phyloP scores from a whole-genome alignment of 1,140 invertebrate species.

The Atopsyche davidsoni region DNA sequence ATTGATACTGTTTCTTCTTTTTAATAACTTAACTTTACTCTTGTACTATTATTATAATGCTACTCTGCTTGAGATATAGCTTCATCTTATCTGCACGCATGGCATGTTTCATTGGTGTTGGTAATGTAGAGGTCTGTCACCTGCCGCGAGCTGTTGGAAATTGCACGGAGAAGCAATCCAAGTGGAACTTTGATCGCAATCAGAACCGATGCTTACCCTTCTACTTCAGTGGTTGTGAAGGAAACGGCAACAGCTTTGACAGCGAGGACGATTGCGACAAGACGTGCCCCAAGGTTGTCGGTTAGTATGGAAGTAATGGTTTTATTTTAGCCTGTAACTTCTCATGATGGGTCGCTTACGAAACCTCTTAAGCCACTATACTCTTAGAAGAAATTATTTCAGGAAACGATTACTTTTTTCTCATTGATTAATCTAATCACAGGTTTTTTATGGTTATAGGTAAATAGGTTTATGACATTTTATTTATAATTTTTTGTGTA shows the following conservation, averaged over 20 bases:
- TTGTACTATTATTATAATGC: neutral
- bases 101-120: conserved; percentile 9
- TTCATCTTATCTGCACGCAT: conserved; percentile 19
- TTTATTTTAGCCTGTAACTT: neutral
- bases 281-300: conserved; percentile 71
- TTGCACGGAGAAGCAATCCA: conserved; percentile 69
- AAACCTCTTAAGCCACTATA: too few species aligned
- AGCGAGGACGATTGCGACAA: conserved; percentile 69
- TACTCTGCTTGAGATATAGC: neutral
- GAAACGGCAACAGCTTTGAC: conserved; percentile 84
- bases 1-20: too few species aligned
- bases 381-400: too few species aligned
- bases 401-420: too few species aligned
- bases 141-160: conserved; percentile 71
- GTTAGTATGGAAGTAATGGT: conserved; percentile 50
- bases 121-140: conserved; percentile 65
- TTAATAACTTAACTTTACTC: too few species aligned
- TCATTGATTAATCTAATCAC: too few species aligned
- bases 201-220: conserved; percentile 90
- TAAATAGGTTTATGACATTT: too few species aligned
- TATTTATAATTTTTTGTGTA: too few species aligned
- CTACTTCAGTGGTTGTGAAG: conserved; percentile 89
- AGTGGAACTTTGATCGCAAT: conserved; percentile 81
- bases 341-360: neutral
- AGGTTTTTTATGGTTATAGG: too few species aligned